phyloP scores from a whole-genome alignment of 2,797 vertebrate genomes.

The Hoplostethus atlanticus region DNA sequence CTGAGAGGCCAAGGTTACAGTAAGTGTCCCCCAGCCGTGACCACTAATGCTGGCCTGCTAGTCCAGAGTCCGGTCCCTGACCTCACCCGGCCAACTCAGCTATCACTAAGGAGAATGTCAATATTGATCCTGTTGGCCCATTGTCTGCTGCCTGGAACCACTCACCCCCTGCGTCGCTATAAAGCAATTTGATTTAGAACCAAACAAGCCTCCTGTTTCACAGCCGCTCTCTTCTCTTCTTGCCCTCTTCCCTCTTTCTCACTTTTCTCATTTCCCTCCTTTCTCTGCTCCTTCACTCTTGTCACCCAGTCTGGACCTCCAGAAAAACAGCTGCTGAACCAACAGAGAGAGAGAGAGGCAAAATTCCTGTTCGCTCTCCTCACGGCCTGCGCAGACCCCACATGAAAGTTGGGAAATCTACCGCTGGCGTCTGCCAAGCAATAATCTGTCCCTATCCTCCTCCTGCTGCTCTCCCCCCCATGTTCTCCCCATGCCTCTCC shows the following conservation, averaged over 20 bases:
- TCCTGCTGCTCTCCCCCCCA: conserved; percentile 18
- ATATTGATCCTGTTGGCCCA: conserved; percentile 84
- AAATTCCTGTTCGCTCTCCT: conserved; percentile 75
- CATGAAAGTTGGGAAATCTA: conserved; percentile 83
- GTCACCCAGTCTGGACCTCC: conserved; percentile 59
- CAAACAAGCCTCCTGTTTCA: conserved; percentile 63
- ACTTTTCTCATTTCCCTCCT: conserved; percentile 38
- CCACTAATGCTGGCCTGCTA: conserved; percentile 72
- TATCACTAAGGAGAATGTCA: conserved; percentile 85
- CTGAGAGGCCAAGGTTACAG: conserved; percentile 74
- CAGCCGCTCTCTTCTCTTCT: conserved; percentile 42
- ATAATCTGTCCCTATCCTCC: conserved; percentile 55
- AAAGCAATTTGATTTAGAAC: conserved; percentile 82
- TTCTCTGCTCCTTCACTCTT: conserved; percentile 39
- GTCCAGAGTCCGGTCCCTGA: conserved; percentile 71
- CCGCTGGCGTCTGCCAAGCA: conserved; percentile 73
- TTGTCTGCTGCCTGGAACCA: conserved; percentile 80
- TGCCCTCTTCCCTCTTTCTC: conserved; percentile 46
- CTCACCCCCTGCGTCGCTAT: conserved; percentile 79
- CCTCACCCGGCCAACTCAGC: conserved; percentile 76
- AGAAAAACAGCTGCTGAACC: conserved; percentile 74
- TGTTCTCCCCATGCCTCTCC: conserved; percentile 46
- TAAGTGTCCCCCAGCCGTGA: conserved; percentile 78
- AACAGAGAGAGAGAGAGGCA: conserved; percentile 46
- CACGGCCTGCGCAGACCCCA: conserved; percentile 76